phyloP scores from a whole-genome alignment of 2,113 vertebrate species.

The Cygnus buccinator region DNA sequence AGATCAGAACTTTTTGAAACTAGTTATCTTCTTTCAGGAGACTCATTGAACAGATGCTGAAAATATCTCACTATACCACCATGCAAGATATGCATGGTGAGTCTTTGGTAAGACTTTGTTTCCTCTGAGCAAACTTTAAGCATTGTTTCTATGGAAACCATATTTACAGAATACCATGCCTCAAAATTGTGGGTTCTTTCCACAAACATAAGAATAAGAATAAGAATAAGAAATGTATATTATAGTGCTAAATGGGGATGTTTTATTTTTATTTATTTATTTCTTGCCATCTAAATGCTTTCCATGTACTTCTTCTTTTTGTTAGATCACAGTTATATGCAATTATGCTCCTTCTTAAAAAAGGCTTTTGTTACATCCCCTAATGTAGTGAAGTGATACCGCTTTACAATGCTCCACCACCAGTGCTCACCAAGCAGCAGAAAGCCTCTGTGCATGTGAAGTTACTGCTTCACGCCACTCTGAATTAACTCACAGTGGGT shows the following conservation, averaged over 20 bases:
- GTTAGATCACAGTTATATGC: not conserved
- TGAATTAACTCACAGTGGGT: not conserved
- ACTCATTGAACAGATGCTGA: not conserved
- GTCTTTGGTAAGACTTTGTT: not conserved
- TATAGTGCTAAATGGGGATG: not conserved
- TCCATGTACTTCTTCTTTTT: not conserved
- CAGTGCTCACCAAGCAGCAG: not conserved
- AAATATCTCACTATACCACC: not conserved
- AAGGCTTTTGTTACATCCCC: not conserved
- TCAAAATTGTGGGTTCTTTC: not conserved
- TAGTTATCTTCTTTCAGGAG: not conserved
- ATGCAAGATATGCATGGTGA: not conserved
- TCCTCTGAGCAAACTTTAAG: not conserved
- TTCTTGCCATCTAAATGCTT: not conserved
- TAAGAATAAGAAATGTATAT: not conserved
- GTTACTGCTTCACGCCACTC: not conserved
- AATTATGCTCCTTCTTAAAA: not conserved
- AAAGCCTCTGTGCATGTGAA: not conserved
- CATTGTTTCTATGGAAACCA: not conserved
- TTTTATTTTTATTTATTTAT: not conserved
- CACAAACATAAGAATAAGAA: not conserved
- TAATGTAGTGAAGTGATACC: not conserved
- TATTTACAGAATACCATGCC: not conserved
- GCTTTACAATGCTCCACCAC: not conserved
- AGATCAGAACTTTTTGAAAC: not conserved